These are phyloP conservation scores for Nematopogon swammerdamellus DNA, from an alignment of 2,888 invertebrate species.

Conservation along the genomic window DNA sequence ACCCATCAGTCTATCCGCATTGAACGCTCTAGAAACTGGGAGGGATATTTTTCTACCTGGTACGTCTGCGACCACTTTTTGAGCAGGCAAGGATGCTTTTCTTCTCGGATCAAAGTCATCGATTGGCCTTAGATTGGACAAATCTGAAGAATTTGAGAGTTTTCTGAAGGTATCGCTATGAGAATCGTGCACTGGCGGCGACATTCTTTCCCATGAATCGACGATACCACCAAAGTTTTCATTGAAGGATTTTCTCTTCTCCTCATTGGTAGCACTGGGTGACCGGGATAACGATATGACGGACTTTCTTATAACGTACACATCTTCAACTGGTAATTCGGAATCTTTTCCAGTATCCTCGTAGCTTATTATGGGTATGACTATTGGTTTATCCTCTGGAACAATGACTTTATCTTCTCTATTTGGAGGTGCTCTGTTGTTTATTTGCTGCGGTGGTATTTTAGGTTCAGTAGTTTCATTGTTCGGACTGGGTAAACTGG, in stretches of 20 bases:
- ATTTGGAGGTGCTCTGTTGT: too few species aligned
- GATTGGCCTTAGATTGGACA: too few species aligned
- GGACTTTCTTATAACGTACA: conserved; percentile 29
- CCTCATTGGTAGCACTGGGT: conserved; percentile 31
- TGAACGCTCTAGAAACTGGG: not conserved
- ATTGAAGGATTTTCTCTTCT: conserved; percentile 2
- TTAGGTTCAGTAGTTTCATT: too few species aligned
- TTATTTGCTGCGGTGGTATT: too few species aligned
- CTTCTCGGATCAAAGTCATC: conserved; percentile 11
- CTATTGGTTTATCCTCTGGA: conserved; percentile 1
- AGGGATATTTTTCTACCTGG: conserved; percentile 12
- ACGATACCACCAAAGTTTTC: not conserved
- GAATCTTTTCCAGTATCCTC: conserved; percentile 14
- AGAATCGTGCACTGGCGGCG: not conserved
- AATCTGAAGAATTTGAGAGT: not conserved
- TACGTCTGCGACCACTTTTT: conserved; percentile 18
- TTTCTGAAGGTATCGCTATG: not conserved
- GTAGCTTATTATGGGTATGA: conserved; percentile 2
- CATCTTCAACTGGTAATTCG: conserved; percentile 15
- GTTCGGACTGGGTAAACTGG: too few species aligned
- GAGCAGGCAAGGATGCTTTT: conserved; percentile 35
- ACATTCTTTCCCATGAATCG: not conserved
- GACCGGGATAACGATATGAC: conserved; percentile 37
- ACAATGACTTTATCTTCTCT: too few species aligned
- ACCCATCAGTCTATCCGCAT: not conserved